Evolutionary conservation across 1,140 invertebrate genomes (phyloP).

Genomic region (Lepidurus packardi): DNA sequence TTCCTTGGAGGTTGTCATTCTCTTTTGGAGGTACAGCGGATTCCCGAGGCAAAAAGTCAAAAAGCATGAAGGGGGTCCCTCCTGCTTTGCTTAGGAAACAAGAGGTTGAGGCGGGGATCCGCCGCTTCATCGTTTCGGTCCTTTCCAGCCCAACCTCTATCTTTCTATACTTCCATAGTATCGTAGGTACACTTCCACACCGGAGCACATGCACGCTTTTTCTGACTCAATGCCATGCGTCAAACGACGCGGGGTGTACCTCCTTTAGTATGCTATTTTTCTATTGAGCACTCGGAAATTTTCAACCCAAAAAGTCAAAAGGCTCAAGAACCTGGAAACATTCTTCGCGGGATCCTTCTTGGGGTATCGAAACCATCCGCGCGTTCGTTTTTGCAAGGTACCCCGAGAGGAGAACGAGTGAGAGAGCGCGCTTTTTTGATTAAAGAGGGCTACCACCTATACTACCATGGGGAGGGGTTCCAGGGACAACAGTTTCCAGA

Average conservation of each 20-base stretch:
- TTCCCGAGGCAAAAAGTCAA: constrained; percentile 21
- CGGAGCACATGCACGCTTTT: constrained; percentile 17
- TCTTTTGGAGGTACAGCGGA: constrained; percentile 12
- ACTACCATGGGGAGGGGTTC: not conserved
- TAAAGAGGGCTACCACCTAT: not conserved
- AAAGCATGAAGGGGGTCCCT: constrained; percentile 20
- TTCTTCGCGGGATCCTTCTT: not conserved
- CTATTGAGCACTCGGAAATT: not conserved
- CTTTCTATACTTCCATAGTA: not conserved
- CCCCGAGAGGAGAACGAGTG: too few species aligned
- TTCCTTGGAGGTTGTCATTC: constrained; percentile 15
- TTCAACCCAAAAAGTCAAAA: not conserved
- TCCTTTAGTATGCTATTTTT: not conserved
- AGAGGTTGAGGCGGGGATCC: constrained; percentile 1
- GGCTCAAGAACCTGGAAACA: constrained; percentile 21
- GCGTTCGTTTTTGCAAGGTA: not conserved
- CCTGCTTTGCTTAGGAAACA: constrained; percentile 21
- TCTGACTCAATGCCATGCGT: constrained; percentile 1
- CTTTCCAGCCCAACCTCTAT: not conserved
- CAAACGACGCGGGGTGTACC: constrained; percentile 9
- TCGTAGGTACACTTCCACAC: not conserved
- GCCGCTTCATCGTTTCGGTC: not conserved
- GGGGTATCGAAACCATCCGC: not conserved
- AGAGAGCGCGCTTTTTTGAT: too few species aligned
- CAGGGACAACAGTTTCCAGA: not conserved